Evolutionary conservation across 1,140 invertebrate species (phyloP).

Genomic region (Bombus cullumanus): DNA sequence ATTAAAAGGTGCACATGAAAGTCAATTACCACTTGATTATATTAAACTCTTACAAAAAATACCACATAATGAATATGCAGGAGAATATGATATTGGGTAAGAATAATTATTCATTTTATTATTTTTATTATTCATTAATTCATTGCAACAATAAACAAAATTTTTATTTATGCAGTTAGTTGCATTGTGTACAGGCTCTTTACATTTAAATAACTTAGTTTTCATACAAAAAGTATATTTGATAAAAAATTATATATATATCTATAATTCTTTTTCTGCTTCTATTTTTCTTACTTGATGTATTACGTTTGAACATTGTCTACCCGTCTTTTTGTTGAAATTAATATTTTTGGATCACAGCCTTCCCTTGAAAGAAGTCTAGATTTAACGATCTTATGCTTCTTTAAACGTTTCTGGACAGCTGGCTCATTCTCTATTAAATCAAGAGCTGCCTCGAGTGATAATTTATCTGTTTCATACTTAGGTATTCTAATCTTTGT

Average conservation of each 20-base stretch:
- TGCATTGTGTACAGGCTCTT: not conserved
- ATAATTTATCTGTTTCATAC: conserved; percentile 82
- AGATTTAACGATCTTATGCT: conserved; percentile 58
- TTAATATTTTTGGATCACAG: conserved; percentile 66
- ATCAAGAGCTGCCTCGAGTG: conserved; percentile 83
- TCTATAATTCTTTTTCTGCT: not conserved
- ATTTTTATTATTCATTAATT: too few species aligned
- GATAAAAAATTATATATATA: not conserved
- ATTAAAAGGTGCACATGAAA: conserved; percentile 87
- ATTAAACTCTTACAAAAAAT: conserved; percentile 85
- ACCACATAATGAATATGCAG: conserved; percentile 87
- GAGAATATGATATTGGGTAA: conserved; percentile 74
- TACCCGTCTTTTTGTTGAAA: conserved; percentile 58
- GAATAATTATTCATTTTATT: conserved; percentile 17
- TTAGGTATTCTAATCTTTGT: conserved; percentile 82
- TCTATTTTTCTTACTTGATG: not conserved
- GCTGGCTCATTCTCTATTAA: conserved; percentile 80
- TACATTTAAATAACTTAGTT: not conserved
- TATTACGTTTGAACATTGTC: conserved; percentile 45
- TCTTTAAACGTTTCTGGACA: conserved; percentile 55
- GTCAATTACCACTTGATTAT: conserved; percentile 87
- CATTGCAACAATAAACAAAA: not conserved
- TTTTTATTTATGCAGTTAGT: not conserved
- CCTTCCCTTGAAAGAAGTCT: conserved; percentile 62
- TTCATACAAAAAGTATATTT: not conserved